A percentile compares a stretch with the other conserved stretches of the same genome.
These are phyloP conservation scores for Aurelia sp. DNA, from an alignment of 30 jellyfish, hydroid and myxozoan species.

Conservation along the genomic window DNA sequence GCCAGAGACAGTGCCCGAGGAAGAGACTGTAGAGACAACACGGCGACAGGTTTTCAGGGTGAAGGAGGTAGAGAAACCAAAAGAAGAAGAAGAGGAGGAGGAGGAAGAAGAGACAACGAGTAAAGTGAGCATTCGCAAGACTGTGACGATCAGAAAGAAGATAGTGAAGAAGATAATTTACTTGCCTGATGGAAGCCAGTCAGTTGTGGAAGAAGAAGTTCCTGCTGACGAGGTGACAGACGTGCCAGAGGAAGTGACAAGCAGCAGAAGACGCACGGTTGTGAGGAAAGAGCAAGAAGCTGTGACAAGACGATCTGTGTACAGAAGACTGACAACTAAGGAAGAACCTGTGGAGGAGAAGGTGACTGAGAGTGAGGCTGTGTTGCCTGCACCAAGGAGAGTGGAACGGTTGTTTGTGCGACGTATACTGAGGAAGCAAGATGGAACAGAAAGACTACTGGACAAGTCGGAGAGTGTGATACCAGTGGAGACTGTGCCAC, in stretches of 20 bases:
- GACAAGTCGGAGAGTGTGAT: constrained; percentile 3
- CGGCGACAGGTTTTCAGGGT: constrained; percentile 55
- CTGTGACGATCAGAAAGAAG: background rate
- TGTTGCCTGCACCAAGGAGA: constrained; percentile 25
- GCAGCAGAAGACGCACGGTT: constrained; percentile 5
- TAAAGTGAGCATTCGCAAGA: constrained; percentile 3
- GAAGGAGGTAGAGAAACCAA: background rate
- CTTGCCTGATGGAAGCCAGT: constrained; percentile 29
- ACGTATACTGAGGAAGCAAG: constrained; percentile 72
- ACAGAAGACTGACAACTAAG: background rate
- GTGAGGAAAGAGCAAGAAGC: constrained; percentile 24
- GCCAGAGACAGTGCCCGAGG: constrained; percentile 27
- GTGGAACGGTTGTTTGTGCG: constrained; percentile 85
- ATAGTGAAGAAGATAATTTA: constrained; percentile 38
- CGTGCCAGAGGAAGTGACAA: constrained; percentile 28
- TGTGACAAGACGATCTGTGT: constrained; percentile 16
- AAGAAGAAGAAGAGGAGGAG: background rate
- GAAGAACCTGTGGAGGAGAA: constrained; percentile 37
- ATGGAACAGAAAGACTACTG: background rate
- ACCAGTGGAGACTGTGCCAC: constrained; percentile 30
- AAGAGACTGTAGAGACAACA: constrained; percentile 2
- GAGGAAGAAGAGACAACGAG: background rate
- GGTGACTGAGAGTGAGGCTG: constrained; percentile 26
- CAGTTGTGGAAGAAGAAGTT: constrained; percentile 33
- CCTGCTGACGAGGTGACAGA: constrained; percentile 16